Evolutionary conservation across 2,797 vertebrate genomes (phyloP), one percentile per base, ranked within the genome.

Genomic region (Muraenolepis orangiensis): DNA sequence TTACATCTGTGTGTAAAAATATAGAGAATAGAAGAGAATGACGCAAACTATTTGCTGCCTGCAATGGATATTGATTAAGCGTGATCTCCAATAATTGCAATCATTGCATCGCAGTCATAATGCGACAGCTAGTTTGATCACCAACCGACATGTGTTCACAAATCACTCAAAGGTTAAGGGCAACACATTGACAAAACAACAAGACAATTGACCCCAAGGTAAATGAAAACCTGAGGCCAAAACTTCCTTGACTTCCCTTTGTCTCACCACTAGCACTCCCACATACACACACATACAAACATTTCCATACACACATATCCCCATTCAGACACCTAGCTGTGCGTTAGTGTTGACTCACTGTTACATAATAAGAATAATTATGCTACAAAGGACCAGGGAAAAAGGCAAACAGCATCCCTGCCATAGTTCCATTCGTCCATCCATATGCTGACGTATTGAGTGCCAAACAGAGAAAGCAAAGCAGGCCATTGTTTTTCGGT

Each of bases 361-460:
- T 80, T 86, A 66, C 28, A n/a, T n/a, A 28, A 29, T 29, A 66
- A 14, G 81, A 93, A 90, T 84, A 91, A 91, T 85, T 90, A 90
- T 88, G 91, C 83, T 88, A 93, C 91, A 87, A 91, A 91, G 89
- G 89, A 90, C 91, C 91, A 90, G 67, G 42, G 81, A 84, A 69
- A n/a, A 68, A 87, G 77, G 86, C 85, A 89, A 89, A 82, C 85
- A 85, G 82, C 87, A 89, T 87, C 81, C 78, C 84, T 83, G 80
- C 83, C 78, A 88, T 87, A 88, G 82, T 87, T 89, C 90, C 84
- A 90, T 90, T 85, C 88, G 30, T 71, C 72, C 75, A 86, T 90
- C 90, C 90, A 92, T 93, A 93, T 91, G 92, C 87, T 89, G 84
- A 82, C 83, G 81, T 87, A 91, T 93, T 93, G 90, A 82, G 85